Conservation (phyloP, 2,113 vertebrate species). For the Phaethon lepturus region DNA sequence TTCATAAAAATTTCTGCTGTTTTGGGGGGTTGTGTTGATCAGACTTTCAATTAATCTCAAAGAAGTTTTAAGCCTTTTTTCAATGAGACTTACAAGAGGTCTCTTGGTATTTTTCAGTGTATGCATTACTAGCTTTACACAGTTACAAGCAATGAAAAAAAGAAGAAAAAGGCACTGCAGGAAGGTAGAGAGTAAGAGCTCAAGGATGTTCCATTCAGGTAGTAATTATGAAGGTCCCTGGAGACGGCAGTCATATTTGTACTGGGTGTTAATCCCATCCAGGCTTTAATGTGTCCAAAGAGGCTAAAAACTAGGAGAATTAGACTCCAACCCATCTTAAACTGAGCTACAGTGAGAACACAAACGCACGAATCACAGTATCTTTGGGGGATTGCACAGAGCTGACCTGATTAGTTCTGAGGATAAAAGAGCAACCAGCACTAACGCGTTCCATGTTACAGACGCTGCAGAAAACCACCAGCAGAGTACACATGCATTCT, state of each 20-base stretch:
- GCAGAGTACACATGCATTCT: background rate
- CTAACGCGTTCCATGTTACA: fast-evolving
- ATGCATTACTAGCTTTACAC: background rate
- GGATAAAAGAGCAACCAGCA: background rate
- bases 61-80: background rate
- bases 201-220: background rate
- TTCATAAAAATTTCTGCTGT: background rate
- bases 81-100: background rate
- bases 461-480: background rate
- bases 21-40: background rate
- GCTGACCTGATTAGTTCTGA: background rate
- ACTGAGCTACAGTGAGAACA: background rate
- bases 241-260: background rate
- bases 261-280: background rate
- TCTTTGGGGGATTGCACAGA: background rate
- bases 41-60: background rate
- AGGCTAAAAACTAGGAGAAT: background rate
- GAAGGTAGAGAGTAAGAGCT: background rate
- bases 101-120: background rate
- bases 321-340: background rate
- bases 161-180: background rate
- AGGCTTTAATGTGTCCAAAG: background rate
- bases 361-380: background rate
- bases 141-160: background rate
- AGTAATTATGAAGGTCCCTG: background rate